Percentiles rank a stretch among this genome's conserved stretches.
These are phyloP conservation scores for Anseranas semipalmata DNA, from an alignment of 2,113 vertebrate species.

Conservation along the genomic window DNA sequence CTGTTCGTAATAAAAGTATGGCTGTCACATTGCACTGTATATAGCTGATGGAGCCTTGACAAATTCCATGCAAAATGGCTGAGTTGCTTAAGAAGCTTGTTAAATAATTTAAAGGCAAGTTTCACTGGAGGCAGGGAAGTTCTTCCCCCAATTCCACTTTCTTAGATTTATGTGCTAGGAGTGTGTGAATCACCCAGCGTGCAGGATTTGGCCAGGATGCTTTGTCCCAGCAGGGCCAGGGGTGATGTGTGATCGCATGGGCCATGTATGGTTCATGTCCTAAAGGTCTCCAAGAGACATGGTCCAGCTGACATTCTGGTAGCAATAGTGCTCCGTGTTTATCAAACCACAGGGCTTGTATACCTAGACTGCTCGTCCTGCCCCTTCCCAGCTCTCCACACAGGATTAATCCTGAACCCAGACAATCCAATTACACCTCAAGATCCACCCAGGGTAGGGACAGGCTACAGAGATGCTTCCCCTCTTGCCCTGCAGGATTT, in stretches of 20 bases:
- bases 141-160: constrained; percentile 21
- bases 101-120: constrained; percentile 53
- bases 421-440: too few species aligned
- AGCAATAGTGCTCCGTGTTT: rapidly evolving
- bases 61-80: constrained; percentile 32
- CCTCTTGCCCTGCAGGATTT: too few species aligned
- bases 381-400: neutral
- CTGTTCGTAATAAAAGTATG: constrained; percentile 24
- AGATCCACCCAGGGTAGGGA: rapidly evolving
- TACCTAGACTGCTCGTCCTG: neutral
- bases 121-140: constrained; percentile 32
- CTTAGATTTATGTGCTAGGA: constrained; percentile 10
- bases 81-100: constrained; percentile 40
- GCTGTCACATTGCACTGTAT: neutral
- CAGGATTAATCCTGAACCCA: neutral
- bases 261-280: rapidly evolving
- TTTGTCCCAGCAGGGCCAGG: neutral
- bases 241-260: too few species aligned
- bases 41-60: neutral
- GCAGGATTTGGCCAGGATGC: rapidly evolving
- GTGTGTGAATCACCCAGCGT: neutral
- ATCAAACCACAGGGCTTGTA: rapidly evolving
- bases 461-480: neutral
- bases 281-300: rapidly evolving
- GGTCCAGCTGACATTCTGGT: neutral